These are phyloP conservation scores for Hypsopygia costalis DNA, from an alignment of 2,888 invertebrate genomes.

Conservation along the genomic window DNA sequence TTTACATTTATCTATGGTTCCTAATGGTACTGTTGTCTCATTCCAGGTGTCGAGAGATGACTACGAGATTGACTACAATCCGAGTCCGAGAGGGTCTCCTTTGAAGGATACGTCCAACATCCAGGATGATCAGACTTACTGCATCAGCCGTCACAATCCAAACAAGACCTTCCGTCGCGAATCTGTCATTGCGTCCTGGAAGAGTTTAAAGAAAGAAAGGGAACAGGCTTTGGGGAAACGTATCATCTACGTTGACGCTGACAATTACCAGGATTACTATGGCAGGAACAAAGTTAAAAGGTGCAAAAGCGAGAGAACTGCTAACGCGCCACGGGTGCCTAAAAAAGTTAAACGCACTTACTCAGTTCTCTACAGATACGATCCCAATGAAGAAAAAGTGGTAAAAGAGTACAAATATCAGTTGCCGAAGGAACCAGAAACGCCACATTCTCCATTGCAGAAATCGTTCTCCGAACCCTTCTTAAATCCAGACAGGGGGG, in stretches of 20 bases:
- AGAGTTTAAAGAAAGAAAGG: slow-evolving; percentile 70
- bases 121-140: slow-evolving; percentile 60
- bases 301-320: slow-evolving; percentile 68
- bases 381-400: slow-evolving; percentile 66
- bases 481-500: slow-evolving; percentile 46
- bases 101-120: slow-evolving; percentile 71
- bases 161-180: slow-evolving; percentile 74
- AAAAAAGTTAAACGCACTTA: slow-evolving; percentile 72
- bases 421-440: slow-evolving; percentile 44
- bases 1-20: slow-evolving; percentile 8
- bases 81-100: slow-evolving; percentile 66
- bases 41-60: slow-evolving; percentile 74
- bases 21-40: slow-evolving; percentile 32
- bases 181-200: slow-evolving; percentile 76
- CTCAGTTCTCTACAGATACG: slow-evolving; percentile 70
- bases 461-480: slow-evolving; percentile 67
- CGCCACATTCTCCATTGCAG: slow-evolving; percentile 38
- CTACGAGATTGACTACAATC: slow-evolving; percentile 66
- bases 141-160: slow-evolving; percentile 73
- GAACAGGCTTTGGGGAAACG: slow-evolving; percentile 71
- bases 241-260: slow-evolving; percentile 64
- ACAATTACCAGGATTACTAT: slow-evolving; percentile 66
- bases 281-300: slow-evolving; percentile 70
- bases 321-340: slow-evolving; percentile 45
- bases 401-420: slow-evolving; percentile 74